These are phyloP conservation scores for Fukomys damarensis DNA, from an alignment of 2,113 vertebrate genomes.

Conservation along the genomic window DNA sequence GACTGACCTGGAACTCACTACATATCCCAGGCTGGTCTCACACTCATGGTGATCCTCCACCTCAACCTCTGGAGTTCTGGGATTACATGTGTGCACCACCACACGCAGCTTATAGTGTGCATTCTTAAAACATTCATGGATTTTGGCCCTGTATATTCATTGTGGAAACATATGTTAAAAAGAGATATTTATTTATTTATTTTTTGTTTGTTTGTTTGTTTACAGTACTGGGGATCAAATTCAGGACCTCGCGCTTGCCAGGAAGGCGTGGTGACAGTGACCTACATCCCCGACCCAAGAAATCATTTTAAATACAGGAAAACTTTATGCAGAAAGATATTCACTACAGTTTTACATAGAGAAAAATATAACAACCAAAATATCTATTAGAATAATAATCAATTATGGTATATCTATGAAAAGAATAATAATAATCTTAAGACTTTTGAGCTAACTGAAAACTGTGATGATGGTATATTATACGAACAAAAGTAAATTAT, in stretches of 20 bases:
- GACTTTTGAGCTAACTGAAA: not conserved
- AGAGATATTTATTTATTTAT: not conserved
- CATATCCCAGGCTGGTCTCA: too few relatives aligned
- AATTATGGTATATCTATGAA: not conserved
- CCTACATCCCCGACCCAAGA: not conserved
- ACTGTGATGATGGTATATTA: not conserved
- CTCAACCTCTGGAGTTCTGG: too few relatives aligned
- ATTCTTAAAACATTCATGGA: not conserved
- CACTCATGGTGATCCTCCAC: too few relatives aligned
- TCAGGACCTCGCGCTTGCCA: too few relatives aligned
- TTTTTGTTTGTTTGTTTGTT: too few relatives aligned
- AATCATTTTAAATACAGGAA: constrained; percentile 38
- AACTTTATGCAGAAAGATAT: not conserved
- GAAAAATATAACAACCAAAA: not conserved
- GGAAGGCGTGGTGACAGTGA: too few relatives aligned
- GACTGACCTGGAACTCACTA: too few relatives aligned
- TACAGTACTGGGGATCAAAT: too few relatives aligned
- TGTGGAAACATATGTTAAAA: not conserved
- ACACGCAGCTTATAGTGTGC: not conserved
- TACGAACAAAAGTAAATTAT: not conserved
- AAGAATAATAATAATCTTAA: not conserved
- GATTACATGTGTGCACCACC: too few relatives aligned
- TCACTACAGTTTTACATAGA: not conserved
- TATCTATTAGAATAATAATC: not conserved
- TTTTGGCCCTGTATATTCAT: not conserved